Base-by-base conservation (phyloP, 2,113 vertebrate species). In the Channa maculata region DNA sequence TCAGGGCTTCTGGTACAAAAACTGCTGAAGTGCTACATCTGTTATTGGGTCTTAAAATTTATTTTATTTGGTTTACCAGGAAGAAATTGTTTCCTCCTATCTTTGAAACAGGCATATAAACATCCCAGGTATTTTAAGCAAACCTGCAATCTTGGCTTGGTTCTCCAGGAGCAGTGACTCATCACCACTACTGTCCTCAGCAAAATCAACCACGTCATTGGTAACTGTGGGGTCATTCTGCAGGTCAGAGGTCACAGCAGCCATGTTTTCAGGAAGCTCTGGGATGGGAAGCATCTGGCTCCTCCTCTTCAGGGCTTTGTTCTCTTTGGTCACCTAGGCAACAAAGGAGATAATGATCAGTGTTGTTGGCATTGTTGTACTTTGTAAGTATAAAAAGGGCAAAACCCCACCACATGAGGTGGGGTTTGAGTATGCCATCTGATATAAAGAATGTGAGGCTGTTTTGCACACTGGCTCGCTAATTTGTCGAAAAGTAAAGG, bases 281-380 rank as follows among this genome's bases (percentile, higher is more conserved):
- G 76, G 38, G 33, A 90, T 84, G 43, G 88, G 45, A 0, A 95
- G 94, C 77, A 82, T 90, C 64, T 84, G 81, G 81, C 95, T 95
- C 84, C 74, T 79, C 52, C 91, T 84, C 86, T 95, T 94, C 86
- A 95, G 84, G 8, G 38, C 60, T 38, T 73, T 85, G 70, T 95
- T 95, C 80, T 95, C 93, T 76, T 85, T 92, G 71, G 89, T 91
- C 46, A 95, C 82, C 95, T 95, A 83, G 58, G 53, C 46, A 51
- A 89, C 63, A 66, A 13, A 52, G 73, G 51, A 62, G 62, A 46
- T 0, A 2, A 13, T 3, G 49, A 55, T 10, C 24, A 14, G 49
- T 0, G 6, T 13, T 41, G 50, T 37, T 6, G 4, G 39, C 41
- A 14, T 36, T 38, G 34, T 14, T 65, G 15, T 13, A 24, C 49